Conservation (phyloP, 2,797 vertebrate species). For the Carcharodon carcharias region DNA sequence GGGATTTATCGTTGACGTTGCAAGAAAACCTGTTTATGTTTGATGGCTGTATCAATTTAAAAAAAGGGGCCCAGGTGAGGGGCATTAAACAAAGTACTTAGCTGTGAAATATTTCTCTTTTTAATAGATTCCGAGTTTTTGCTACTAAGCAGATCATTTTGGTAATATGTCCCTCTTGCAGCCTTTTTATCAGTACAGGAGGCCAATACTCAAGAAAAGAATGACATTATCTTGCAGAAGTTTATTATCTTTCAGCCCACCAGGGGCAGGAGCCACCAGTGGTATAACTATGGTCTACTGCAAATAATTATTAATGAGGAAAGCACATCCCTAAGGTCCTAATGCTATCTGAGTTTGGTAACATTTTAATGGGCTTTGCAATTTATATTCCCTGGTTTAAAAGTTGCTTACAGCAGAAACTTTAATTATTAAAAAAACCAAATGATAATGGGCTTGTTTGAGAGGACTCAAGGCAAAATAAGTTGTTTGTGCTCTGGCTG, state of each 20-base stretch:
- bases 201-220: not conserved
- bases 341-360: not conserved
- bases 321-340: not conserved
- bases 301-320: not conserved
- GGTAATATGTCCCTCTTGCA: not conserved
- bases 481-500: not conserved
- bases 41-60: not conserved
- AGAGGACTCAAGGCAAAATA: not conserved
- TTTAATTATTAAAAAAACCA: not conserved
- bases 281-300: not conserved
- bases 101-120: not conserved
- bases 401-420: not conserved
- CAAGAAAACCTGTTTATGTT: not conserved
- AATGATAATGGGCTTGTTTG: not conserved
- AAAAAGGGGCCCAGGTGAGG: not conserved
- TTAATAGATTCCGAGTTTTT: not conserved
- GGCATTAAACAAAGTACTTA: not conserved
- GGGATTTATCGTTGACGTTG: not conserved
- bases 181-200: not conserved
- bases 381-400: not conserved
- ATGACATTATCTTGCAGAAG: not conserved
- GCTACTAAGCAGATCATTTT: not conserved
- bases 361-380: slow-evolving; percentile 3
- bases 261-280: not conserved
- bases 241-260: not conserved